Percentiles rank a stretch among this genome's conserved stretches.
Conservation (phyloP, 1,140 invertebrate genomes). For the Chelonus insularis region DNA sequence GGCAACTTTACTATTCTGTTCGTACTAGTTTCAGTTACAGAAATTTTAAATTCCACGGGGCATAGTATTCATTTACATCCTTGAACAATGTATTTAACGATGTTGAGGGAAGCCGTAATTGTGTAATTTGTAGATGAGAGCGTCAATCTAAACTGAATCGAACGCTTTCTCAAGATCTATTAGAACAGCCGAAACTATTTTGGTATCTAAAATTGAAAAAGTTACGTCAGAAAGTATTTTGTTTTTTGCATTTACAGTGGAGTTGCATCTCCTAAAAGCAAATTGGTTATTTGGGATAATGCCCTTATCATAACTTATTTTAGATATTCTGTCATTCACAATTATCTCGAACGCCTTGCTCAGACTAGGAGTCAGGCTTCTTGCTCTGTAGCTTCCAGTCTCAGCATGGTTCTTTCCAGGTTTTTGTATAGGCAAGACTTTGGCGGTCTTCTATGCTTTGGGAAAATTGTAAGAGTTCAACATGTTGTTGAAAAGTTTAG, state of each 20-base stretch:
- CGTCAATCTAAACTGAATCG: constrained; percentile 15
- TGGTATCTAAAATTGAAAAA: not conserved
- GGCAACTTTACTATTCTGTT: not conserved
- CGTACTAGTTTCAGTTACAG: no score
- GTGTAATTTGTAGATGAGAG: not conserved
- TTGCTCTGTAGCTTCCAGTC: constrained; percentile 12
- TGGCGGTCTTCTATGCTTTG: constrained; percentile 18
- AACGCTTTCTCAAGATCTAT: constrained; percentile 15
- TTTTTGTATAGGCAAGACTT: constrained; percentile 15
- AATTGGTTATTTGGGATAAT: constrained; percentile 20
- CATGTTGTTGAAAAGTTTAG: constrained; percentile 19
- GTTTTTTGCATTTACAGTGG: constrained; percentile 6
- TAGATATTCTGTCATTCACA: not conserved
- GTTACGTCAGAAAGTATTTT: constrained; percentile 18
- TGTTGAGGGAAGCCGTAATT: not conserved
- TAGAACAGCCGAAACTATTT: constrained; percentile 4
- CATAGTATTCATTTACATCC: no score
- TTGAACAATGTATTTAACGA: no score
- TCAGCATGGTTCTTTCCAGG: not conserved
- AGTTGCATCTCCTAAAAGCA: constrained; percentile 4
- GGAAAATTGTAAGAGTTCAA: constrained; percentile 21
- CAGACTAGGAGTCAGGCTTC: constrained; percentile 15
- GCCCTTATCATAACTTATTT: not conserved
- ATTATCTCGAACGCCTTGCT: constrained; percentile 21
- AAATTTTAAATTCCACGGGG: no score